A percentile compares a stretch with the other conserved stretches of the same genome.
Evolutionary conservation across 2,113 vertebrate genomes (phyloP).

Genomic region (Mohoua ochrocephala): DNA sequence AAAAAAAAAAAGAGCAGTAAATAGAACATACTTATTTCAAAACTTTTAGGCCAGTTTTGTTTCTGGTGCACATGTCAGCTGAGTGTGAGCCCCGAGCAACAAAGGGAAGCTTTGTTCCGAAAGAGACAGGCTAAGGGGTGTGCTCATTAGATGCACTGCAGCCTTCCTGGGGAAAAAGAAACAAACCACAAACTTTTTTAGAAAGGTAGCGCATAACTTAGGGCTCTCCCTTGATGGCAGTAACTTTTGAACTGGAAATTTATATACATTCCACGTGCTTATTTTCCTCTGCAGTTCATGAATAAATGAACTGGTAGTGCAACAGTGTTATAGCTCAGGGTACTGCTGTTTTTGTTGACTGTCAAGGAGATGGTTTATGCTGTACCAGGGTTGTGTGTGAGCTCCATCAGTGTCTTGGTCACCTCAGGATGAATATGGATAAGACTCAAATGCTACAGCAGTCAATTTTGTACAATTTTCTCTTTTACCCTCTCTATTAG

Average conservation of each 20-base stretch:
- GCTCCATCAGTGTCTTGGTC: neutral
- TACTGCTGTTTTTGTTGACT: neutral
- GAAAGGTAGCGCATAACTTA: slow-evolving; percentile 34
- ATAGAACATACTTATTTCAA: accelerated
- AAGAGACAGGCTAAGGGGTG: neutral
- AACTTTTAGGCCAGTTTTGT: neutral
- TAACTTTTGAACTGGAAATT: slow-evolving; percentile 53
- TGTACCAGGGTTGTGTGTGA: neutral
- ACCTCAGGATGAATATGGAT: neutral
- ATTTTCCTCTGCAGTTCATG: slow-evolving; percentile 56
- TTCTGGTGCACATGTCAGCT: neutral
- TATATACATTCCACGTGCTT: slow-evolving; percentile 43
- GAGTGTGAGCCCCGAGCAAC: neutral
- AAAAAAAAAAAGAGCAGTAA: neutral
- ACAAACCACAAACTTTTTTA: neutral
- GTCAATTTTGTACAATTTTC: neutral
- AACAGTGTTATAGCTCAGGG: neutral
- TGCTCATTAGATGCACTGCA: slow-evolving; percentile 31
- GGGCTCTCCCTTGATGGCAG: slow-evolving; percentile 41
- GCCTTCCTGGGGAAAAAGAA: neutral
- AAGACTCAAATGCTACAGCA: neutral
- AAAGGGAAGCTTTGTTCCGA: neutral
- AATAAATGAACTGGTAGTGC: slow-evolving; percentile 50
- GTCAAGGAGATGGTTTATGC: neutral
- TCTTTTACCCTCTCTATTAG: neutral